Evolutionary conservation across 1,140 invertebrate genomes (phyloP).

Genomic region (Zaprionus vittiger): DNA sequence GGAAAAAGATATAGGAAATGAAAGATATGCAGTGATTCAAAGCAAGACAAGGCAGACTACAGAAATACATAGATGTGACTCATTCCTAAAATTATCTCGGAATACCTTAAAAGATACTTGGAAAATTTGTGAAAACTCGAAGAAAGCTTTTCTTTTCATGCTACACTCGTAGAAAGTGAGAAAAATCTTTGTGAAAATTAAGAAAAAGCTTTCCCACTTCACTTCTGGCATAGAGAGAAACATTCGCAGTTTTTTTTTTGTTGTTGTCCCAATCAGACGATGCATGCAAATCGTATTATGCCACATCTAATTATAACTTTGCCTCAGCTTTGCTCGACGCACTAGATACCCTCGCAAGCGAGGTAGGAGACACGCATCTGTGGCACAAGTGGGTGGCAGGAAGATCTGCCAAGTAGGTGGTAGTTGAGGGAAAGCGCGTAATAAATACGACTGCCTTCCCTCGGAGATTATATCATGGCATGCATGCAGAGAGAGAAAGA

Average conservation of each 20-base stretch:
- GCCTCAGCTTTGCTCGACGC: background rate
- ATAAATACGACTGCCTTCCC: slow-evolving; percentile 58
- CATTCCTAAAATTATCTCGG: no score
- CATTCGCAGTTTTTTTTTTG: background rate
- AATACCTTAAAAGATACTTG: background rate
- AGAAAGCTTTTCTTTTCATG: background rate
- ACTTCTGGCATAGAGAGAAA: background rate
- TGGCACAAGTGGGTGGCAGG: background rate
- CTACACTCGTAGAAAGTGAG: background rate
- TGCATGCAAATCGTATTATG: slow-evolving; percentile 1
- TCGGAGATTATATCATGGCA: slow-evolving; percentile 74
- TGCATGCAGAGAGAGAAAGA: slow-evolving; percentile 29
- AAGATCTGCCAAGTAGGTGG: background rate
- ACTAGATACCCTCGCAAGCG: background rate
- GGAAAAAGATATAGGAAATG: no score
- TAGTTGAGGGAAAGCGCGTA: slow-evolving; percentile 56
- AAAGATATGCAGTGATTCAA: background rate
- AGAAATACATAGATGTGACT: no score
- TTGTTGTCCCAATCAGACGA: background rate
- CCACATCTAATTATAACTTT: slow-evolving; percentile 9
- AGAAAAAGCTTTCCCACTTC: background rate
- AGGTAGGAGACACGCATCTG: background rate
- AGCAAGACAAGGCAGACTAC: background rate
- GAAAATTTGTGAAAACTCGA: background rate
- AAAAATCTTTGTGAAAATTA: background rate